phyloP scores from a whole-genome alignment of 1,140 invertebrate species.

The Cryptotermes secundus region DNA sequence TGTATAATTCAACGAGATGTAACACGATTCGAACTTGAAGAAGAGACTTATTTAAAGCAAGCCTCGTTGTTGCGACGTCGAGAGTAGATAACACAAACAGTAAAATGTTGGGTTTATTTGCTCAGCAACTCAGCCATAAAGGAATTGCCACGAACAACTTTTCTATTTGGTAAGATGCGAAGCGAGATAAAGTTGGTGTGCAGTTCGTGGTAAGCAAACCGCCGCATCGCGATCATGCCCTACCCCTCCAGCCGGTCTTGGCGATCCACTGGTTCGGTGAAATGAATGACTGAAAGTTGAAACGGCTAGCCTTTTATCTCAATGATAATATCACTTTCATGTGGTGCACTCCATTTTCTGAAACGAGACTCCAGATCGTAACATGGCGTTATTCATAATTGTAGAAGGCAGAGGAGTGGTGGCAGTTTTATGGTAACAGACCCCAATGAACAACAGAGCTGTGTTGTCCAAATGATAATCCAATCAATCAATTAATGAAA shows the following conservation, averaged over 20 bases:
- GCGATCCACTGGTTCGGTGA: background rate
- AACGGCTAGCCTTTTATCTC: too few species aligned
- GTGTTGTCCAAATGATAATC: too few species aligned
- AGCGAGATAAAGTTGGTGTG: background rate
- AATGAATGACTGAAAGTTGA: too few species aligned
- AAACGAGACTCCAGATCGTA: too few species aligned
- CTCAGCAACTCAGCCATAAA: background rate
- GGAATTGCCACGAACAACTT: too few species aligned
- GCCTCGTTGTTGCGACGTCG: background rate
- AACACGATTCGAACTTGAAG: background rate
- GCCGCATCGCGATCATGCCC: background rate
- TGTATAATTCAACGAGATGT: background rate
- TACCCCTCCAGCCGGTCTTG: background rate
- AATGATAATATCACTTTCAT: too few species aligned
- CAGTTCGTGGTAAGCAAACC: background rate
- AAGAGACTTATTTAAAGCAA: background rate
- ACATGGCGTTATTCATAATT: too few species aligned
- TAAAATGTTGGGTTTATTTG: background rate
- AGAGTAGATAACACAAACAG: background rate
- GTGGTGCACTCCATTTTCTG: too few species aligned
- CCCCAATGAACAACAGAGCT: too few species aligned
- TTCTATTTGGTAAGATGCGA: background rate
- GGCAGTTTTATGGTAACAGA: too few species aligned
- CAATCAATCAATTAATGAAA: too few species aligned
- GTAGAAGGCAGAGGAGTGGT: too few species aligned